Percentiles rank a stretch among this genome's conserved stretches.
phyloP scores from a whole-genome alignment of 2,888 invertebrate species.

The Habroteleia sp. region DNA sequence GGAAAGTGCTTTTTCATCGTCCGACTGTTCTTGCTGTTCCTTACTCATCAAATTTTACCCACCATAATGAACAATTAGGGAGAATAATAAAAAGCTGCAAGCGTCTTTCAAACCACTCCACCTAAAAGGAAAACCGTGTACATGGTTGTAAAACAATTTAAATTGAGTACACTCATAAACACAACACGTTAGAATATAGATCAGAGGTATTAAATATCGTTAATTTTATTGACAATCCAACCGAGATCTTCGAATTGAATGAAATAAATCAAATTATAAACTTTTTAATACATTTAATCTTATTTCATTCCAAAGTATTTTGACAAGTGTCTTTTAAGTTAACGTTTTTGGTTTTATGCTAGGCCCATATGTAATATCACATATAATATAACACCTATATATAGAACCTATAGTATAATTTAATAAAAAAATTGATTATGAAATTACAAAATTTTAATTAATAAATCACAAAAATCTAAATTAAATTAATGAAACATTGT shows the following conservation, averaged over 20 bases:
- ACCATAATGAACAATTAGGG: conserved; percentile 59
- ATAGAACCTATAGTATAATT: no score
- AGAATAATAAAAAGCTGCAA: conserved; percentile 51
- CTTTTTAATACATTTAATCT: conserved; percentile 8
- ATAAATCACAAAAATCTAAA: no score
- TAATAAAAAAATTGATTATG: no score
- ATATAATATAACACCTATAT: no score
- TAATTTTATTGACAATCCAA: conserved; percentile 33
- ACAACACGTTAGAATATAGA: conserved; percentile 48
- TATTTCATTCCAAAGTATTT: not conserved
- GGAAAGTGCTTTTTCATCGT: conserved; percentile 48
- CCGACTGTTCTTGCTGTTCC: conserved; percentile 35
- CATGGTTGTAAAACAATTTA: conserved; percentile 58
- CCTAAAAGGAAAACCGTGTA: conserved; percentile 55
- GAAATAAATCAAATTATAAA: conserved; percentile 35
- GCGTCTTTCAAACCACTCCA: conserved; percentile 41
- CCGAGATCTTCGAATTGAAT: conserved; percentile 12
- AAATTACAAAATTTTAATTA: no score
- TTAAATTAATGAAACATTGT: no score
- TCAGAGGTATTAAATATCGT: conserved; percentile 18
- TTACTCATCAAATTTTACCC: conserved; percentile 50
- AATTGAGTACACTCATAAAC: conserved; percentile 56
- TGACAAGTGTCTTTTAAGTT: no score
- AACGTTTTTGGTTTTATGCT: no score
- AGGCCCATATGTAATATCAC: no score